These are phyloP conservation scores for Papilio aristodemus DNA, from an alignment of 1,140 invertebrate species.

Conservation along the genomic window DNA sequence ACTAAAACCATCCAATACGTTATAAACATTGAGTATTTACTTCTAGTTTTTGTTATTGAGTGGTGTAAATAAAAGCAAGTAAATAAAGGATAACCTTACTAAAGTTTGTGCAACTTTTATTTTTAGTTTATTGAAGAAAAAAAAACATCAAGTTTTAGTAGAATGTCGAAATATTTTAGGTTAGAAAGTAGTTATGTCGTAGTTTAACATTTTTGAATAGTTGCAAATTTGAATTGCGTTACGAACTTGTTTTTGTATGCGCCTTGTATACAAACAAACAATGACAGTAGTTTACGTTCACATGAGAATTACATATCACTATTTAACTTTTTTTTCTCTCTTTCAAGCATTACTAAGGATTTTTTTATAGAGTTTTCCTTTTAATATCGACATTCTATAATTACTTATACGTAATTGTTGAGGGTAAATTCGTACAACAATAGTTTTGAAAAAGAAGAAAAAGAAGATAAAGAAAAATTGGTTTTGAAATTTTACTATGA, in stretches of 20 bases:
- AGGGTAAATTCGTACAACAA: no score
- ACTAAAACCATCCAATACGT: conserved; percentile 36
- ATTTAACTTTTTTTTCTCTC: background rate
- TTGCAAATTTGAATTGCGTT: conserved; percentile 1
- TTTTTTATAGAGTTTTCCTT: no score
- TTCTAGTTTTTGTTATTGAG: background rate
- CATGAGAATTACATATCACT: background rate
- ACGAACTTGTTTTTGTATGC: conserved; percentile 11
- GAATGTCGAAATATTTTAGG: conserved; percentile 11
- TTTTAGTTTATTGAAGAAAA: background rate
- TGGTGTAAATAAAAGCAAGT: background rate
- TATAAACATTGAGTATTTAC: conserved; percentile 7
- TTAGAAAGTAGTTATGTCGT: conserved; percentile 20
- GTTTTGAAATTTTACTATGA: no score
- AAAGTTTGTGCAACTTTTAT: background rate
- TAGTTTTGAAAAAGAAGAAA: no score
- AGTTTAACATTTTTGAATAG: conserved; percentile 1
- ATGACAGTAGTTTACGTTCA: conserved; percentile 12
- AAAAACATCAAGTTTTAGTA: background rate
- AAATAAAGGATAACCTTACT: conserved; percentile 22
- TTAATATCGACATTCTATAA: no score
- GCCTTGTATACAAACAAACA: conserved; percentile 30
- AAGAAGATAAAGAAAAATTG: no score
- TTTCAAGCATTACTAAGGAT: background rate
- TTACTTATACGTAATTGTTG: no score